Base-by-base conservation (phyloP, 1,140 invertebrate species). In the Aphaenogaster ashmeadi region DNA sequence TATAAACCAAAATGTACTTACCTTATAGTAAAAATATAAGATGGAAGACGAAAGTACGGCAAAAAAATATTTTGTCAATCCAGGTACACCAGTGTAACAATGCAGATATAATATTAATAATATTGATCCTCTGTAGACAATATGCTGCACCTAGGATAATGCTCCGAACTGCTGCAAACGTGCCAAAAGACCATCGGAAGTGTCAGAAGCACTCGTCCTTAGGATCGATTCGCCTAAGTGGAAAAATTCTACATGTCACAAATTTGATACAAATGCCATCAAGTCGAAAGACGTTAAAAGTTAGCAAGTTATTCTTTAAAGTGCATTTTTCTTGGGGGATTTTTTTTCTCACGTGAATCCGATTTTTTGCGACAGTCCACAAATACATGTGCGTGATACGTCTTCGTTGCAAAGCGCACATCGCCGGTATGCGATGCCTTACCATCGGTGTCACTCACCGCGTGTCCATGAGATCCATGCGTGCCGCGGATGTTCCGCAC, bases 121-220 rank as follows among this genome's bases (percentile, higher is more conserved):
- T 92, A 92, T 95, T 94, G 94, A 92, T 94, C 94, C 92, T 93
- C 92, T 93, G 89, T 89, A 94, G 92, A 93, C 91, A 92, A 93
- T 21, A 67, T 81, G 91, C 90, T 91, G 92, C 89, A 87, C 84
- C 93, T 92, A 92, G 67, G 86, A 88, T 77, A 85, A 90, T 75
- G 69, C 64, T 84, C 86, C 72, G 33, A 78, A 21, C 64, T 44
- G 67, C 69, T 15, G 54, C 67, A 80, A 90, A 83, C 52, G 75
- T 66, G 75, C 77, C 83, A 44, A 72, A 64, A 85, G 80, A 87
- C 60, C 67, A 15, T 62, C 33, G 87, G 71, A 72, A 77, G 86
- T 78, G 77, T 74, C 90, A 91, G 87, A 89, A 80, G 71, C 47
- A 85, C 83, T 89, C 90, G 80, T 91, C 88, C 88, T 86, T 84